Evolutionary conservation across 2,113 vertebrate genomes (phyloP).

Genomic region (Myiagra hebetior): DNA sequence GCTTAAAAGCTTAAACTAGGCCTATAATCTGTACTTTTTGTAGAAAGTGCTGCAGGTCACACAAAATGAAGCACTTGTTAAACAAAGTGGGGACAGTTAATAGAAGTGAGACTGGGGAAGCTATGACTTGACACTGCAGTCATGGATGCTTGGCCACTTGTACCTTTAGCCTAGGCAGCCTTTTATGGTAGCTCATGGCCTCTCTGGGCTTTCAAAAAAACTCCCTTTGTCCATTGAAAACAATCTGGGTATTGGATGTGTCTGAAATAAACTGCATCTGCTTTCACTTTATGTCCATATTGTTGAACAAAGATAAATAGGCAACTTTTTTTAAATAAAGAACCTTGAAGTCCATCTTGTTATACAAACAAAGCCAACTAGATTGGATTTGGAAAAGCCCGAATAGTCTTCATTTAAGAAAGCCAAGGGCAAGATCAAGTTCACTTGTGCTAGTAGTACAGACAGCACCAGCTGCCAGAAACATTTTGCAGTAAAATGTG

Average conservation of each 20-base stretch:
- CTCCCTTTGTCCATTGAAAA: neutral
- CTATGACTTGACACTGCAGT: neutral
- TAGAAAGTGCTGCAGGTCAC: neutral
- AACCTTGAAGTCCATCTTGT: neutral
- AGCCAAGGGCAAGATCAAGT: neutral
- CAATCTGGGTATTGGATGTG: neutral
- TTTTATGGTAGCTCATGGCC: neutral
- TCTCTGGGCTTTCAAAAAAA: neutral
- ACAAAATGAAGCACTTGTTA: neutral
- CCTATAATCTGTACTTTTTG: neutral
- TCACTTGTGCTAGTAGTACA: neutral
- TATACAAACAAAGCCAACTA: neutral
- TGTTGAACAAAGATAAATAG: neutral
- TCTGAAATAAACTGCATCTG: neutral
- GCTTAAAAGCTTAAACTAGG: conserved; percentile 36
- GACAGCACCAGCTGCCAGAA: neutral
- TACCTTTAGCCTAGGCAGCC: neutral
- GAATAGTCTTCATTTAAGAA: neutral
- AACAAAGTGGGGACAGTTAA: neutral
- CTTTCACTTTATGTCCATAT: neutral
- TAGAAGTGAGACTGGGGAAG: neutral
- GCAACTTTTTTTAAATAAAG: neutral
- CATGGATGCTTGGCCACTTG: neutral
- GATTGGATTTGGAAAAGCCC: neutral
- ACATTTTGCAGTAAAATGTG: neutral